phyloP scores from a whole-genome alignment of 2,797 vertebrate species.

The Kryptolebias ocellatus region DNA sequence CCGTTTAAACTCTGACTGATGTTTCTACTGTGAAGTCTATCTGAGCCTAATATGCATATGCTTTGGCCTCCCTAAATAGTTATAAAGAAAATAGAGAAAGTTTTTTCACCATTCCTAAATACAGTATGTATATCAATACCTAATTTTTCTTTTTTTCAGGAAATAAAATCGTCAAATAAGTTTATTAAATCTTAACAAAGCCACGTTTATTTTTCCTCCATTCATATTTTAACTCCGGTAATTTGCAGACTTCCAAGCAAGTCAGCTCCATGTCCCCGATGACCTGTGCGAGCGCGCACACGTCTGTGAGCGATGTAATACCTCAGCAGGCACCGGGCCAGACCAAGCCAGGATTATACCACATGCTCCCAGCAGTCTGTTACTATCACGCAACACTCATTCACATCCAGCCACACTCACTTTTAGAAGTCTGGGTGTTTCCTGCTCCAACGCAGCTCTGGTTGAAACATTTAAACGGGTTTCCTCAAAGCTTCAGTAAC shows the following conservation, averaged over 20 bases:
- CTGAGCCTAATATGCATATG: no score
- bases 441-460: not conserved
- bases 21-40: no score
- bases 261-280: conserved; percentile 5
- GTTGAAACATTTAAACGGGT: not conserved
- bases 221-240: not conserved
- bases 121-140: no score
- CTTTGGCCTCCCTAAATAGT: no score
- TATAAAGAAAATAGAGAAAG: no score
- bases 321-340: conserved; percentile 50
- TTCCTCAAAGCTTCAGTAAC: not conserved
- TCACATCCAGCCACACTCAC: not conserved
- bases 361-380: conserved; percentile 45
- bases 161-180: no score
- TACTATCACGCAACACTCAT: conserved; percentile 35
- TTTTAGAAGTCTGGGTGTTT: not conserved
- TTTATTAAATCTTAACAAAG: no score
- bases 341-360: conserved; percentile 63
- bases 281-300: conserved; percentile 47
- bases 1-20: no score
- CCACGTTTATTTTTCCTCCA: not conserved
- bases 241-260: not conserved
- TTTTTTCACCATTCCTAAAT: no score
- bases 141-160: no score
- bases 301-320: conserved; percentile 54